Evolutionary conservation across 2,888 invertebrate species (phyloP), one percentile per base, ranked within the genome.

Genomic region (Lacanobia oleracea): DNA sequence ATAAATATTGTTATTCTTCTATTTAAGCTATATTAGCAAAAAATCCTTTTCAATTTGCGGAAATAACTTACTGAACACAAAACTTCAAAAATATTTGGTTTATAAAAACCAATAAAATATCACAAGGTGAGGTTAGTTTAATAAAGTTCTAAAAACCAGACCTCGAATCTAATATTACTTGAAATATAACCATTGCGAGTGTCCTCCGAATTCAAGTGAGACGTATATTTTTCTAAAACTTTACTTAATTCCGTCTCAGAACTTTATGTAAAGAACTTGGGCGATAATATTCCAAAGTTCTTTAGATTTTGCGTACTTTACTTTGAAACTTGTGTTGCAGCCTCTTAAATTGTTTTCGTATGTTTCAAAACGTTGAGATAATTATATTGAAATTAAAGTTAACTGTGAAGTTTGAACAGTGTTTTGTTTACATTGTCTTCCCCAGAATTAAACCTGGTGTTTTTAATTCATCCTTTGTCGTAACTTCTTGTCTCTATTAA

Each of bases 261-360:
- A 90, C 81, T 91, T 90, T 84, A 73, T 76, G 78, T 70, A 77
- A 79, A 72, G 77, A 91, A 91, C 87, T 91, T 88, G n/a, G 71
- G 81, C 88, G 83, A 91, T 91, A 92, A 92, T 91, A 92, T 88
- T 84, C 69, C 78, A 87, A 91, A 90, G 85, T 92, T 90, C 84
- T 72, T 81, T 77, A 85, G 72, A 88, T 87, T 87, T 81, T 33
- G 54, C 80, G 64, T 67, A 61, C 84, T 65, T 56, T 85, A 83
- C 83, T 87, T 89, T 86, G 86, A 88, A 88, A 88, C 87, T 88
- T 86, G 83, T 84, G 82, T 83, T 85, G 84, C 85, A 86, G 85
- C 74, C 56, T 37, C 75, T 78, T 84, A 68, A 86, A 88, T 88
- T 89, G 84, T 88, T 88, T 88, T 84, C 67, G 77, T 85, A 83